Evolutionary conservation across 2,888 invertebrate genomes (phyloP), one percentile per base, ranked within the genome.

Genomic region (Ernsta delagoae): DNA sequence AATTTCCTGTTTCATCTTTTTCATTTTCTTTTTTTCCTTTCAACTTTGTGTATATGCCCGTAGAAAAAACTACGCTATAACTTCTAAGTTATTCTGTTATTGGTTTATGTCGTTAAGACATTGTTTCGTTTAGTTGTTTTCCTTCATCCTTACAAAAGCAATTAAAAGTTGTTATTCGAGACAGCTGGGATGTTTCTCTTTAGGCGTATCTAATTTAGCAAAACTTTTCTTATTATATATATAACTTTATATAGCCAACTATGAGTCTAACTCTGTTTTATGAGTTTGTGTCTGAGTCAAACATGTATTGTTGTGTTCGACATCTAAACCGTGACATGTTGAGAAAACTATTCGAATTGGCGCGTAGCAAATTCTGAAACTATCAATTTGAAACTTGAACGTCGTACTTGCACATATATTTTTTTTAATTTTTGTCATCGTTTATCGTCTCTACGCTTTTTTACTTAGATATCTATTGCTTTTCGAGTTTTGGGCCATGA

Each of bases 161-260:
- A 61, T 48, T 48, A 48, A 61, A 61, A 61, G 45, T 48, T 61
- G 31, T 36, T 34, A 48, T 61, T 31, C 3, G 34, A 45, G 61
- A 36, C 48, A 48, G 45, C 53, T 45, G 12, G 16, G 31, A 60
- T 31, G 43, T 34, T 48, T n/a, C 12, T 45, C n/a, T 34, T 48
- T n/a, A 61, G 34, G 43, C 45, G 48, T 48, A 50, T 36, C 36
- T 34, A 45, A 61, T 61, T 61, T 48, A 24, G 31, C 11, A 12
- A 61, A 48, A 61, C 48, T 61, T 61, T 61, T 61, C 48, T 48
- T 61, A 48, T 61, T 53, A 53, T 16, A 53, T 53, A 8, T 50
- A 1, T 53, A 53, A 53, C 48, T 48, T 48, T 53, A 53, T 53
- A 24, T 16, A 3, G 9, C 3, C 24, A 24, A 53, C 9, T 53